Evolutionary conservation across 2,888 invertebrate species (phyloP), one percentile per base, ranked within the genome.

Genomic region (Oligia fasciuncula): DNA sequence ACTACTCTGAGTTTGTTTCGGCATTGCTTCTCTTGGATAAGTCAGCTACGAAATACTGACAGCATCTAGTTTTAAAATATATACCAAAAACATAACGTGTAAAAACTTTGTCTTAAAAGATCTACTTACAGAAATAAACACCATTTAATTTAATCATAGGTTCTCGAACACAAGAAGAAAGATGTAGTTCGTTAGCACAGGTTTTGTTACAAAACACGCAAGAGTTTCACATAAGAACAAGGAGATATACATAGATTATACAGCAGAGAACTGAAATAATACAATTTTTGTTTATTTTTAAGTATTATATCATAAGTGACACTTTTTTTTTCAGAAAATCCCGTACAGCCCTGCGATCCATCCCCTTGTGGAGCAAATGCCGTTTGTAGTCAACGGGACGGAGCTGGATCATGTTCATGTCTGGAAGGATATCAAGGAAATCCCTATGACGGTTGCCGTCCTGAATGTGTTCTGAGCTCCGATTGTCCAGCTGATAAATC

Each of bases 321-420:
- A 13, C 1, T 77, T 88, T 86, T 87, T 86, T 81, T 95, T 95
- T 57, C 93, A 97, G 97, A 97, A 87, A 97, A 97, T 91, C 95
- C 97, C 65, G 93, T 97, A 9, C 98, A 98, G 90, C 98, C 98
- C 0, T 99, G 98, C 92, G 98, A 98, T 92, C 98, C 99, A 75
- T 98, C 98, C 57, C 99, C 99, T 1, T 99, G 99, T 92, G 99
- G 99, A 62, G 95, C 98, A 1, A 99, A 99, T 93, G 98, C 99
- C 4, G 95, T 98, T 91, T 98, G 98, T 94, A 97, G 97, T 90
- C 97, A 98, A 93, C 97, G 98, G 84, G 98, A 98, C 89, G 98
- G 98, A 62, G 98, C 98, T 51, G 98, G 98, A 43, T 97, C 98
- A 75, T 99, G 98, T 92, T 97, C 97, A 65, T 99, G 98, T 91